phyloP scores from a whole-genome alignment of 2,888 invertebrate species.

The Athrips mouffetella region DNA sequence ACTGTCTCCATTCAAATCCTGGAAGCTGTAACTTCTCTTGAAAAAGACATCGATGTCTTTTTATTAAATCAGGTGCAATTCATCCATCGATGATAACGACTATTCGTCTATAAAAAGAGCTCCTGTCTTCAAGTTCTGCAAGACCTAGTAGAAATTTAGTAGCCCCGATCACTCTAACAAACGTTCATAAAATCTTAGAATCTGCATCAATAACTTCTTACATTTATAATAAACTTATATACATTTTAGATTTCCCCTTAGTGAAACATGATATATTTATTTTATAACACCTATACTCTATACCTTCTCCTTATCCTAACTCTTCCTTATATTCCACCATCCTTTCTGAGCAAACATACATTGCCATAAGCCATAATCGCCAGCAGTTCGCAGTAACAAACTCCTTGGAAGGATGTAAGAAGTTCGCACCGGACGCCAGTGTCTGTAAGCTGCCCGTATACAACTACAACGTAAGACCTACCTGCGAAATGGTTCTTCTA shows the following conservation, averaged over 20 bases:
- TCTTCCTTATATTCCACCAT: slow-evolving; percentile 29
- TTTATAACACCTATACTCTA: slow-evolving; percentile 31
- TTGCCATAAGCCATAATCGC: no score
- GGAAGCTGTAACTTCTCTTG: slow-evolving; percentile 24
- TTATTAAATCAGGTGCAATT: slow-evolving; percentile 29
- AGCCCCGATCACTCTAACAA: slow-evolving; percentile 25
- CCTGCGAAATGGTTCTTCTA: neutral
- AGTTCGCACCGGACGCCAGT: neutral
- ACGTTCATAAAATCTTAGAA: slow-evolving; percentile 29
- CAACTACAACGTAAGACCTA: neutral
- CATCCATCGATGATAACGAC: slow-evolving; percentile 27
- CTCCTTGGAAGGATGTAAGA: neutral
- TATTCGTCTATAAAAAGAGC: slow-evolving; percentile 25
- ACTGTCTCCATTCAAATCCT: slow-evolving; percentile 27
- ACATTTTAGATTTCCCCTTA: slow-evolving; percentile 29
- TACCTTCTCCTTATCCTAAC: slow-evolving; percentile 31
- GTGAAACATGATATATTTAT: slow-evolving; percentile 23
- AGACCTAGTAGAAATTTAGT: slow-evolving; percentile 26
- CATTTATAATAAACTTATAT: slow-evolving; percentile 29
- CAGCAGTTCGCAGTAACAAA: neutral
- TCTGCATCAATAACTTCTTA: slow-evolving; percentile 28
- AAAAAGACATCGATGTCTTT: slow-evolving; percentile 28
- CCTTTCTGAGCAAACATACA: slow-evolving; percentile 32
- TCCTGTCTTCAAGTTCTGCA: slow-evolving; percentile 24
- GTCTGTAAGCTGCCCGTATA: slow-evolving; percentile 3